Conservation (phyloP, 1,140 invertebrate species). For the silkworm (Bombyx mori) region ASM3026992v2 NC_085122.1:4270001-4270500, state of each 20-base stretch:
- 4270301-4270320: slow-evolving; percentile 80
- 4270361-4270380: slow-evolving; percentile 37
- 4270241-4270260: slow-evolving; percentile 73
- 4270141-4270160: slow-evolving; percentile 38
- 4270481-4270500: too few relatives aligned
- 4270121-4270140: background rate
- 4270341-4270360: slow-evolving; percentile 76
- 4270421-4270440: too few relatives aligned
- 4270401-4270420: background rate
- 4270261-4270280: slow-evolving; percentile 77
- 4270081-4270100: too few relatives aligned
- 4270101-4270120: too few relatives aligned
- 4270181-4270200: slow-evolving; percentile 72
- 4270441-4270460: too few relatives aligned
- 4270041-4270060: too few relatives aligned
- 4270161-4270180: slow-evolving; percentile 74
- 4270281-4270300: slow-evolving; percentile 76
- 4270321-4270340: slow-evolving; percentile 78
- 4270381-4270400: too few relatives aligned
- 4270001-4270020: too few relatives aligned
- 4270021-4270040: too few relatives aligned
- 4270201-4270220: slow-evolving; percentile 75
- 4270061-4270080: too few relatives aligned
- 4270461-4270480: too few relatives aligned
- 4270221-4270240: slow-evolving; percentile 75